phyloP scores from a whole-genome alignment of 2,797 vertebrate genomes.

The Pantherophis alleghaniensis region DNA sequence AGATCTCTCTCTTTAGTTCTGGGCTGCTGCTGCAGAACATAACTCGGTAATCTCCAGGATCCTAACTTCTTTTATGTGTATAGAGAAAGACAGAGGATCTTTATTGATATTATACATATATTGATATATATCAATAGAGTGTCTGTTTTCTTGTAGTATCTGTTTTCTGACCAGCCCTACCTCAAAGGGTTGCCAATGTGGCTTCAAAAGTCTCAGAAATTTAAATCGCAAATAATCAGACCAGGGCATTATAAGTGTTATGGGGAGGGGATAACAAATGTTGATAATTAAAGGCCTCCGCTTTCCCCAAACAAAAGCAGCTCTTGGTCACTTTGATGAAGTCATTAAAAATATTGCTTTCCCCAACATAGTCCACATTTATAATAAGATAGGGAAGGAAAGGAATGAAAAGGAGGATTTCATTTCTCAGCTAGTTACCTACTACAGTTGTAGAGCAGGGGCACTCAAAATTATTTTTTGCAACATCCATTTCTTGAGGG shows the following conservation, averaged over 20 bases:
- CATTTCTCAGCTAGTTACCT: background rate
- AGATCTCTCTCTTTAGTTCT: background rate
- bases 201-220: background rate
- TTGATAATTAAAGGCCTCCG: background rate
- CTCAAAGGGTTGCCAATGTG: background rate
- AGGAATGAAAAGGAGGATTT: background rate
- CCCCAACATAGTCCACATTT: background rate
- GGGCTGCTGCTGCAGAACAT: background rate
- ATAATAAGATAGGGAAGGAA: background rate
- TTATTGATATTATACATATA: too few species aligned
- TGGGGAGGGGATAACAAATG: background rate
- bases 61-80: background rate
- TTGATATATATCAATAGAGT: background rate
- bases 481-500: background rate
- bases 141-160: background rate
- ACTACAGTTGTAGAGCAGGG: background rate
- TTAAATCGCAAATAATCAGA: background rate
- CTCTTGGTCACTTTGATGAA: background rate
- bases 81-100: background rate
- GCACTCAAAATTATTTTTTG: background rate
- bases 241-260: background rate
- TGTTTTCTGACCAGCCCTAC: background rate
- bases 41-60: background rate
- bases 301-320: background rate
- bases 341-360: background rate